phyloP scores from a whole-genome alignment of 2,888 invertebrate genomes.

The Rotaria macrura region DNA sequence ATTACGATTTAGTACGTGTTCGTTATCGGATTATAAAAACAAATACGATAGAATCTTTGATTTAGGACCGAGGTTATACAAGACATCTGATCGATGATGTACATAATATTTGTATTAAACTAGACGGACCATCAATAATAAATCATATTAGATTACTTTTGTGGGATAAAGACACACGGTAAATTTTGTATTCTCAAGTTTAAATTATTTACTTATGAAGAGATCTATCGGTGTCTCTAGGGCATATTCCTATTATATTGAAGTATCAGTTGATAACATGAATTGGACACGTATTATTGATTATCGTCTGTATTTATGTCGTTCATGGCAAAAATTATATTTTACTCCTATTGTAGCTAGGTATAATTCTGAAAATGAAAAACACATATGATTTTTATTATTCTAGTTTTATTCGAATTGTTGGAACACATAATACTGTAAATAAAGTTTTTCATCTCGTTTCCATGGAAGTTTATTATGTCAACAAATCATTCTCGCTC shows the following conservation, averaged over 20 bases:
- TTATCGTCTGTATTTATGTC: constrained; percentile 77
- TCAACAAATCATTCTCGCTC: neutral
- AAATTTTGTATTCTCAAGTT: neutral
- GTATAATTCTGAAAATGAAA: constrained; percentile 39
- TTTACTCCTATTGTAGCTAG: constrained; percentile 78
- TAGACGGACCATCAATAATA: constrained; percentile 66
- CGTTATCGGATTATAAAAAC: constrained; percentile 53
- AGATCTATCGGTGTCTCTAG: constrained; percentile 51
- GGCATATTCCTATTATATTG: constrained; percentile 80
- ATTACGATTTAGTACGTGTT: constrained; percentile 41
- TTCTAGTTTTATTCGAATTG: constrained; percentile 62
- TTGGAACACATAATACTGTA: constrained; percentile 93
- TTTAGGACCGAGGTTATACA: constrained; percentile 72
- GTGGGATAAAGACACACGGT: constrained; percentile 82
- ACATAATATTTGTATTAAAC: constrained; percentile 65
- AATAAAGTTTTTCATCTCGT: constrained; percentile 97
- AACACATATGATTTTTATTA: too few relatives aligned
- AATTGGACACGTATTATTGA: constrained; percentile 89
- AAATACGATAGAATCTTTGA: constrained; percentile 56
- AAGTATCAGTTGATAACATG: constrained; percentile 85
- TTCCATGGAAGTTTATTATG: constrained; percentile 28
- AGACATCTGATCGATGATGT: constrained; percentile 70
- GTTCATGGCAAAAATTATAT: constrained; percentile 89
- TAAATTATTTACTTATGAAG: too few relatives aligned
- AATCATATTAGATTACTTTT: constrained; percentile 82